Percentiles rank a stretch among this genome's conserved stretches.
These are phyloP conservation scores for Zophobas morio DNA, from an alignment of 1,140 invertebrate species.

Conservation along the genomic window DNA sequence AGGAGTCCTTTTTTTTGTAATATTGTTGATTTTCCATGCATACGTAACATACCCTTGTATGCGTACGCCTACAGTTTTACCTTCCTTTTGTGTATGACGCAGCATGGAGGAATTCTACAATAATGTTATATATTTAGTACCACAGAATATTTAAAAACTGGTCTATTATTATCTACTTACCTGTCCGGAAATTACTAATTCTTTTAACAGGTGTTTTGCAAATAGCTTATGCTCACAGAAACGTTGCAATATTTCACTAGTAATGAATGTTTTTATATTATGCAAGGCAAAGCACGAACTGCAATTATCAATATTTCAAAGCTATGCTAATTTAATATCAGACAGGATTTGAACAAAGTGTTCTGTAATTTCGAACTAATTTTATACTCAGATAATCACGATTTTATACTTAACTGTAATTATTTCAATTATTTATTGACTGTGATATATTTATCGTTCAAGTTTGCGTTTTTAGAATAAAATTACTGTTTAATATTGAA, in stretches of 20 bases:
- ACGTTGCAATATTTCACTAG: too few species aligned
- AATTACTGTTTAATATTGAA: background rate
- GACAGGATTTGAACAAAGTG: slow-evolving; percentile 29
- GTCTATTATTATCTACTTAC: background rate
- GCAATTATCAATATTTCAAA: slow-evolving; percentile 16
- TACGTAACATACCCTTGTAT: too few species aligned
- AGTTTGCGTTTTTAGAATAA: slow-evolving; percentile 1
- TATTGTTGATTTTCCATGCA: too few species aligned
- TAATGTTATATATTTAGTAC: background rate
- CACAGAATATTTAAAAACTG: background rate
- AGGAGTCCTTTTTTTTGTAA: too few species aligned
- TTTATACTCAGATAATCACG: slow-evolving; percentile 26
- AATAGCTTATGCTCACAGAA: too few species aligned
- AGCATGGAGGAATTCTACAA: too few species aligned
- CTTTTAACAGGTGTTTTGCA: too few species aligned
- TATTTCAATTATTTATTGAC: slow-evolving; percentile 4
- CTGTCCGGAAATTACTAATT: too few species aligned
- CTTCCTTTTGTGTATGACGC: too few species aligned
- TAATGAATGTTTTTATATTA: background rate
- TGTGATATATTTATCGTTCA: slow-evolving; percentile 25
- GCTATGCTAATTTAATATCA: slow-evolving; percentile 14
- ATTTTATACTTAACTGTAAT: slow-evolving; percentile 13
- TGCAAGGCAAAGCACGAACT: slow-evolving; percentile 13
- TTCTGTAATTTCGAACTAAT: slow-evolving; percentile 40
- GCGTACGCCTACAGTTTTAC: too few species aligned